Conservation (phyloP, 2,113 vertebrate genomes). For the Paedocypris sp. region DNA sequence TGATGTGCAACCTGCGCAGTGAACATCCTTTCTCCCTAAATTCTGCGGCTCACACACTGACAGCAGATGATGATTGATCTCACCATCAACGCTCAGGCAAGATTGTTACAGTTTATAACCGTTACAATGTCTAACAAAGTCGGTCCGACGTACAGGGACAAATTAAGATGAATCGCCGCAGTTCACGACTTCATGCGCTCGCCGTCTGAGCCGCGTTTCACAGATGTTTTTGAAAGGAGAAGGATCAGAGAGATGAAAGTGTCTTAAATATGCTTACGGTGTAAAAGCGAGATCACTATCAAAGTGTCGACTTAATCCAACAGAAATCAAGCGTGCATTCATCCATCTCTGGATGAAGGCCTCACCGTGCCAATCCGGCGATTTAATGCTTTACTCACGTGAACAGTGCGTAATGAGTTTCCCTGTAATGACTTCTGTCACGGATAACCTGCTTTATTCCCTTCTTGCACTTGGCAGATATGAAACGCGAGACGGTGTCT, state of each 20-base stretch:
- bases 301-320: constrained; percentile 19
- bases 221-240: not conserved
- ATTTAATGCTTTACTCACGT: constrained; percentile 16
- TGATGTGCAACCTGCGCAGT: no score
- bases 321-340: constrained; percentile 30
- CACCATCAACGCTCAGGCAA: no score
- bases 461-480: constrained; percentile 51
- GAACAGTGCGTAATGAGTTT: constrained; percentile 35
- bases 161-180: constrained; percentile 3
- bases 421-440: constrained; percentile 53
- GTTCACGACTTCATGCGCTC: not conserved
- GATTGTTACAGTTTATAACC: no score
- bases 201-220: not conserved
- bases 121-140: not conserved
- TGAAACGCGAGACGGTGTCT: constrained; percentile 51
- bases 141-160: not conserved
- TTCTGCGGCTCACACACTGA: no score
- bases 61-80: no score
- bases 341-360: not conserved
- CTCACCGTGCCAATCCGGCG: not conserved
- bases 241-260: not conserved
- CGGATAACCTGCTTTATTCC: constrained; percentile 39
- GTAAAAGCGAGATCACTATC: constrained; percentile 8
- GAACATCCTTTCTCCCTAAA: no score
- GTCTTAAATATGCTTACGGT: not conserved